Evolutionary conservation across 1,140 invertebrate genomes (phyloP), one percentile per base, ranked within the genome.

Genomic region (Camponotus pennsylvanicus): DNA sequence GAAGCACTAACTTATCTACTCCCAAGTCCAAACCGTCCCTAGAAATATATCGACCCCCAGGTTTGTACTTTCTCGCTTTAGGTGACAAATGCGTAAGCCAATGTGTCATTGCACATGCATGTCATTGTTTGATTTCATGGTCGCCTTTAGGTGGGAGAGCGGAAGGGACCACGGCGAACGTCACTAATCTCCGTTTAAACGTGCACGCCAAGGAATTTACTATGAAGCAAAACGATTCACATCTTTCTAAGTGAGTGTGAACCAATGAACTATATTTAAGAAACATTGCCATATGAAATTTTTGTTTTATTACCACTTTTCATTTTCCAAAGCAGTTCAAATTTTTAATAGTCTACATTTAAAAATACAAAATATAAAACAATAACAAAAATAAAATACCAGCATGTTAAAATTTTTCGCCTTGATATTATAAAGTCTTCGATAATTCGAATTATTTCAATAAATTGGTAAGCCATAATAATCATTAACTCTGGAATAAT

Each of bases 201-300:
- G 97, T 98, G 75, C 97, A 98, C 95, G 97, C 97, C 63, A 98
- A 98, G 95, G 97, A 98, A 96, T 98, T 98, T 94, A 97, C 97
- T 87, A 97, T 97, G 97, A 96, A 96, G 94, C 95, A 96, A 52
- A 96, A 96, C 93, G 96, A 96, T 88, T 95, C 95, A 89, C 96
- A 96, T 92, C 95, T 91, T 86, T 95, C 94, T 85, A 96, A 95
- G 96, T 97, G 92, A 96, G 95, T 90, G 49, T 86, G 63, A 83
- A 83, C n/a, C 27, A 34, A 8, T 13, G 34, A 49, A 69, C 45
- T 80, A 80, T 69, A 69, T 27, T 80, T 80, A 69, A 79, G 15
- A 37, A 9, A 37, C 27, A 34, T 59, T 37, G 9, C 21, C 37
- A 63, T 52, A 18, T 78, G n/a, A 40, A 49, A 52, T 66, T 64